A percentile compares a stretch with the other conserved stretches of the same genome.
Conservation (phyloP, 2,113 vertebrate genomes). For the Dromiciops gliroides region DNA sequence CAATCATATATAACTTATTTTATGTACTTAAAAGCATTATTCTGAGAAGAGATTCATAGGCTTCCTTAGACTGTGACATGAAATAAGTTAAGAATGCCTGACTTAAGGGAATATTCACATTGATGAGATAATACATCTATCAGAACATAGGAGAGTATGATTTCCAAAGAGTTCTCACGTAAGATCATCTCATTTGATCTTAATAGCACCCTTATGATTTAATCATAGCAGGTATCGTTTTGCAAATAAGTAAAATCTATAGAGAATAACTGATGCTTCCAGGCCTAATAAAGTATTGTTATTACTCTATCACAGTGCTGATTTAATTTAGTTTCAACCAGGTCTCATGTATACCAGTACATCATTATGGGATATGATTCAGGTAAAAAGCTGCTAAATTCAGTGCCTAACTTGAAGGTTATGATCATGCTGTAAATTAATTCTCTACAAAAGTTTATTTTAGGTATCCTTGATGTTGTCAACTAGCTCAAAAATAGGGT, state of each 20-base stretch:
- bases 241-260: not conserved
- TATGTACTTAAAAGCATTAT: not conserved
- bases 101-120: not conserved
- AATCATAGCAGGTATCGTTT: not conserved
- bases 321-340: slow-evolving; percentile 38
- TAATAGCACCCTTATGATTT: not conserved
- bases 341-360: not conserved
- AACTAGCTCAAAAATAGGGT: slow-evolving; percentile 47
- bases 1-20: not conserved
- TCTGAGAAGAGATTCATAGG: not conserved
- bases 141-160: not conserved
- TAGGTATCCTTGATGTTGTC: slow-evolving; percentile 44
- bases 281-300: not conserved
- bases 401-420: slow-evolving; percentile 14
- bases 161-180: not conserved
- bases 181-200: not conserved
- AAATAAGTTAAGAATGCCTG: not conserved
- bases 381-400: slow-evolving; percentile 51
- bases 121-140: not conserved
- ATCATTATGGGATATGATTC: slow-evolving; percentile 17
- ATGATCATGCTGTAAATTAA: slow-evolving; percentile 6
- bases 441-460: slow-evolving; percentile 15
- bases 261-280: not conserved
- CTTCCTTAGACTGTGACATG: not conserved
- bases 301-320: not conserved